A percentile compares a stretch with the other conserved stretches of the same genome.
phyloP scores from a whole-genome alignment of 2,888 invertebrate species.

The Pollenia griseotomentosa region DNA sequence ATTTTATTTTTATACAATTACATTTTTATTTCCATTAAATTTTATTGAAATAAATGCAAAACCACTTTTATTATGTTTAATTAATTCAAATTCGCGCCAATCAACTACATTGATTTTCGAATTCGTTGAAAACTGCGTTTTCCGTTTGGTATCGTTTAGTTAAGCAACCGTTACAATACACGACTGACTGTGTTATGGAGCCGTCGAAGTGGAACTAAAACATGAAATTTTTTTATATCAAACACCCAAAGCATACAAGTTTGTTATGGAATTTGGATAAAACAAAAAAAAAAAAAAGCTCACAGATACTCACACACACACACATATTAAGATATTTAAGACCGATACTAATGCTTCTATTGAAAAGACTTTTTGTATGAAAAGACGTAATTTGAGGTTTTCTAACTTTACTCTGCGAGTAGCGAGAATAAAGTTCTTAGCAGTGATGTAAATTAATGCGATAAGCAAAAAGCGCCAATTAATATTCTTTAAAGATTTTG shows the following conservation, averaged over 20 bases:
- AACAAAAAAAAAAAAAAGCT: slow-evolving; percentile 20
- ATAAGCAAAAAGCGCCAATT: neutral
- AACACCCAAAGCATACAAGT: slow-evolving; percentile 59
- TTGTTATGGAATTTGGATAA: slow-evolving; percentile 67
- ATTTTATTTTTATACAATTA: neutral
- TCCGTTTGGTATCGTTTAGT: neutral
- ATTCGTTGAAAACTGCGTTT: neutral
- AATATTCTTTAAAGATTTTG: too few species aligned
- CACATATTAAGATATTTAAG: neutral
- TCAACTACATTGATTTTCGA: slow-evolving; percentile 13
- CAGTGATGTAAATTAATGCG: neutral
- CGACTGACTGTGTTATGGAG: slow-evolving; percentile 44
- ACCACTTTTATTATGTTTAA: slow-evolving; percentile 21
- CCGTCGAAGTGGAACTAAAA: slow-evolving; percentile 65
- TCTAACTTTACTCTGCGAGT: slow-evolving; percentile 9
- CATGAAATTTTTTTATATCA: slow-evolving; percentile 47
- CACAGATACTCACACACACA: neutral
- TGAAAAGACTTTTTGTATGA: neutral
- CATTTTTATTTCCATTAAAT: neutral
- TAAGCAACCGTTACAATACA: slow-evolving; percentile 29
- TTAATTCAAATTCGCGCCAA: slow-evolving; percentile 62
- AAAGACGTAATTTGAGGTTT: slow-evolving; percentile 18
- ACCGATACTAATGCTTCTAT: neutral
- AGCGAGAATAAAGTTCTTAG: neutral
- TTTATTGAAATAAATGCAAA: slow-evolving; percentile 18